phyloP scores from a whole-genome alignment of 2,888 invertebrate genomes.

The Oligia fasciuncula region DNA sequence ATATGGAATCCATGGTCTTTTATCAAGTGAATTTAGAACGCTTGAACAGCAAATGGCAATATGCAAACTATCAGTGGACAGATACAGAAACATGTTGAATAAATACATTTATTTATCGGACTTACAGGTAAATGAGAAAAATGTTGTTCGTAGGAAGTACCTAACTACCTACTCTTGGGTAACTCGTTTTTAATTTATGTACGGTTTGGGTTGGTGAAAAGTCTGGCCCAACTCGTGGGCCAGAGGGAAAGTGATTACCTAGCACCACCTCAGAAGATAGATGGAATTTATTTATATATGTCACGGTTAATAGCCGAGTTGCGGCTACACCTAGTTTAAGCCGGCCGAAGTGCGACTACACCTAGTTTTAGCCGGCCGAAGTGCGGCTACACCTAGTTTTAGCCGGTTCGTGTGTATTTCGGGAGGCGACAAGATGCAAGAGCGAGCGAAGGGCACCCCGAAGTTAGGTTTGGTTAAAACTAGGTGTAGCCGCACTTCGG shows the following conservation, averaged over 20 bases:
- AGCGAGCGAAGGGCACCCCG: no score
- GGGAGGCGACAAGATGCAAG: no score
- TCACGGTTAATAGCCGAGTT: no score
- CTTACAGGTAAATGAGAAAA: slow-evolving; percentile 89
- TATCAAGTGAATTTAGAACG: slow-evolving; percentile 96
- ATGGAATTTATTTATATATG: background rate
- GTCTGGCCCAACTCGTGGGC: background rate
- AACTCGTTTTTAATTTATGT: background rate
- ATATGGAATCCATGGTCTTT: slow-evolving; percentile 97
- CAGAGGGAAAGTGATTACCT: background rate
- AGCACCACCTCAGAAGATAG: background rate
- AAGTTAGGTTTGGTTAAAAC: no score
- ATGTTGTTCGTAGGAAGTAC: background rate
- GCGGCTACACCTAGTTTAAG: no score
- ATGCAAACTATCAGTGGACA: slow-evolving; percentile 95
- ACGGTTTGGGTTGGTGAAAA: background rate
- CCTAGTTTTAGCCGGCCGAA: no score
- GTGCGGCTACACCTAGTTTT: no score
- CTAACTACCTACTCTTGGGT: background rate
- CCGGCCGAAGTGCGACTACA: no score
- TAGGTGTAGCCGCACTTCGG: no score
- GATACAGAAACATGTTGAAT: slow-evolving; percentile 95
- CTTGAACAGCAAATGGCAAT: slow-evolving; percentile 96
- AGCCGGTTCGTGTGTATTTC: no score
- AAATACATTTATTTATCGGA: slow-evolving; percentile 97